Conservation (phyloP, 1,140 invertebrate species). For the Anagrus nilaparvatae region DNA sequence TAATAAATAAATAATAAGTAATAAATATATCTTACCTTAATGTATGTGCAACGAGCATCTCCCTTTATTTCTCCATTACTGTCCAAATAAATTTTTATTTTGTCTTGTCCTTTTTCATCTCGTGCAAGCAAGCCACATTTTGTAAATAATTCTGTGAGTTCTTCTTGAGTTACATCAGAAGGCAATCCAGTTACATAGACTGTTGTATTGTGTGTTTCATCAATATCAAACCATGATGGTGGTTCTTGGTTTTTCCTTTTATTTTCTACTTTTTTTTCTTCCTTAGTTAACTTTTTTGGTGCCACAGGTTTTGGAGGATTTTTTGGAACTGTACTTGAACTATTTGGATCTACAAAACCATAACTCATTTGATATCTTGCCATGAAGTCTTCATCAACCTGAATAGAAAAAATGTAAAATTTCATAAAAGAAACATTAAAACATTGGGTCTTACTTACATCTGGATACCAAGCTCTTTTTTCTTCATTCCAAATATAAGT, state of each 20-base stretch:
- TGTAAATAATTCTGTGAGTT: conserved; percentile 83
- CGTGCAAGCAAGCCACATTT: conserved; percentile 95
- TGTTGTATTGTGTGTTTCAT: conserved; percentile 89
- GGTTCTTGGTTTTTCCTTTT: conserved; percentile 35
- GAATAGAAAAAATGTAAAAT: conserved; percentile 12
- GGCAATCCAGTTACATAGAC: conserved; percentile 95
- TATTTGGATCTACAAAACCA: conserved; percentile 54
- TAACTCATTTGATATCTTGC: conserved; percentile 94
- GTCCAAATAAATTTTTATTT: conserved; percentile 91
- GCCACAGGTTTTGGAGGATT: conserved; percentile 1
- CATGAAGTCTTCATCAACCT: conserved; percentile 93
- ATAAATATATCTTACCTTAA: conserved; percentile 57
- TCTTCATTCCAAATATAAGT: conserved; percentile 84
- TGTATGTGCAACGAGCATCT: conserved; percentile 94
- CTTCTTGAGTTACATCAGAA: conserved; percentile 76
- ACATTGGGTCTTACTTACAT: conserved; percentile 42
- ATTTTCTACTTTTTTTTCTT: conserved; percentile 28
- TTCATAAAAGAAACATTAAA: background rate
- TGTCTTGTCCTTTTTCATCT: conserved; percentile 78
- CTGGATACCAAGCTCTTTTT: conserved; percentile 92
- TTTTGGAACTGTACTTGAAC: background rate
- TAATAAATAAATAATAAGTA: background rate
- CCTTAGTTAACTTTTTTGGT: conserved; percentile 16
- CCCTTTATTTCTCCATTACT: conserved; percentile 81
- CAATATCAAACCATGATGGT: conserved; percentile 84